Conservation (phyloP, 2,797 vertebrate genomes). For the Myiotriccus ornatus region DNA sequence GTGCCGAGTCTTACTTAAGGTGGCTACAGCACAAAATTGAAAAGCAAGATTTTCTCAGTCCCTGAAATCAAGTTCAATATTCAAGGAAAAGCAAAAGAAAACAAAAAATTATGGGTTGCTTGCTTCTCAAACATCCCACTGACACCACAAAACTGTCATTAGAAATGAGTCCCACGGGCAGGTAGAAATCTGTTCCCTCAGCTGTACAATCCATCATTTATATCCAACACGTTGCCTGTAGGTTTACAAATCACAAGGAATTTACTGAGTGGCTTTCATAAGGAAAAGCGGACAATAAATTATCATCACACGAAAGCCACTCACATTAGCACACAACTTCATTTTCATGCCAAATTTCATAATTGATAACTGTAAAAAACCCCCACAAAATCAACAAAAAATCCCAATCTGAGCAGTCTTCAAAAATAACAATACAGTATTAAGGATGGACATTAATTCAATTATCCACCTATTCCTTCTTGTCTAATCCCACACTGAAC, state of each 20-base stretch:
- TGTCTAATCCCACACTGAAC: background rate
- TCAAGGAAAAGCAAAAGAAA: background rate
- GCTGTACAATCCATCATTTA: background rate
- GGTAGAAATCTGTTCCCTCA: background rate
- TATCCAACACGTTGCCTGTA: background rate
- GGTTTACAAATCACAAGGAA: conserved; percentile 18
- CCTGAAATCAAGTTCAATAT: background rate
- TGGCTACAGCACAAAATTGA: background rate
- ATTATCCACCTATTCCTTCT: background rate
- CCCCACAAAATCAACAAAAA: background rate
- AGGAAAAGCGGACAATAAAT: background rate
- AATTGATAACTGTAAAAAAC: background rate
- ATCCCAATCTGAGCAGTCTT: fast-evolving
- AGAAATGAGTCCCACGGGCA: background rate
- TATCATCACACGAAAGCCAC: background rate
- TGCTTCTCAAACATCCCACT: background rate
- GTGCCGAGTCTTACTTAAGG: background rate
- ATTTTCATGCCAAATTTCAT: background rate
- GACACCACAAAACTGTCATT: background rate
- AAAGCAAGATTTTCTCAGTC: background rate
- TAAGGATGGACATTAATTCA: background rate
- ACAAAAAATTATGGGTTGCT: background rate
- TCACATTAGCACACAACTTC: background rate
- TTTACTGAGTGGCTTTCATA: conserved; percentile 19
- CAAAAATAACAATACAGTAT: background rate